Percentiles rank a stretch among this genome's conserved stretches.
phyloP scores from a whole-genome alignment of 2,888 invertebrate species.

The Cantharis flavilabris region DNA sequence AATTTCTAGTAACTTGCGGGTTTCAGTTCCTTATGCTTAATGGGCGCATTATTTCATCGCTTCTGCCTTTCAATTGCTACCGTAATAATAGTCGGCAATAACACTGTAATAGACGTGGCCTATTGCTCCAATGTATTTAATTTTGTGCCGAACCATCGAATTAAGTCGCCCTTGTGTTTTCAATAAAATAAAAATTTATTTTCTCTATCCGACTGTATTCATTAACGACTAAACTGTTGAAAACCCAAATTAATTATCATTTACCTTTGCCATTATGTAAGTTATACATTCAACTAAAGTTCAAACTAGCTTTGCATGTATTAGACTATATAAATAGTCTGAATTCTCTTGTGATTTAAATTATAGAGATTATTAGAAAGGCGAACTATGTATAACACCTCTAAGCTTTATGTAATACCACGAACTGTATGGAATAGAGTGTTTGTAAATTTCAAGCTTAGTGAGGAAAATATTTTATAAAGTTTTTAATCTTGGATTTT shows the following conservation, averaged over 20 bases:
- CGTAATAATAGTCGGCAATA: not conserved
- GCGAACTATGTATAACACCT: conserved; percentile 26
- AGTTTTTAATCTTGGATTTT: not conserved
- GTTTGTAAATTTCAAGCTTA: conserved; percentile 19
- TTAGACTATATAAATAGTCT: conserved; percentile 27
- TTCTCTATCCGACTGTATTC: not conserved
- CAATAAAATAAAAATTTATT: not conserved
- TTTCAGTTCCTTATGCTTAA: not conserved
- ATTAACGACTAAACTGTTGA: conserved; percentile 7
- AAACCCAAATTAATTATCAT: conserved; percentile 19
- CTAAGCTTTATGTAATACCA: conserved; percentile 26
- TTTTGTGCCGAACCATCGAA: not conserved
- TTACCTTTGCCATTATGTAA: conserved; percentile 23
- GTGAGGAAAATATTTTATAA: conserved; percentile 9
- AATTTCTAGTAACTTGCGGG: not conserved
- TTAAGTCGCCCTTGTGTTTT: not conserved
- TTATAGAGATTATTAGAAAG: conserved; percentile 28
- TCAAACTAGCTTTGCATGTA: conserved; percentile 27
- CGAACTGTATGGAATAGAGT: conserved; percentile 17
- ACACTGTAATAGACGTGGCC: not conserved
- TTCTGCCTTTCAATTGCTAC: not conserved
- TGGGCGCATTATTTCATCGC: not conserved
- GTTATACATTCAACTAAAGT: conserved; percentile 22
- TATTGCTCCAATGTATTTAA: not conserved
- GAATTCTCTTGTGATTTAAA: conserved; percentile 28